Evolutionary conservation across 1,140 invertebrate species (phyloP).

Genomic region (Brachionus angularis): DNA sequence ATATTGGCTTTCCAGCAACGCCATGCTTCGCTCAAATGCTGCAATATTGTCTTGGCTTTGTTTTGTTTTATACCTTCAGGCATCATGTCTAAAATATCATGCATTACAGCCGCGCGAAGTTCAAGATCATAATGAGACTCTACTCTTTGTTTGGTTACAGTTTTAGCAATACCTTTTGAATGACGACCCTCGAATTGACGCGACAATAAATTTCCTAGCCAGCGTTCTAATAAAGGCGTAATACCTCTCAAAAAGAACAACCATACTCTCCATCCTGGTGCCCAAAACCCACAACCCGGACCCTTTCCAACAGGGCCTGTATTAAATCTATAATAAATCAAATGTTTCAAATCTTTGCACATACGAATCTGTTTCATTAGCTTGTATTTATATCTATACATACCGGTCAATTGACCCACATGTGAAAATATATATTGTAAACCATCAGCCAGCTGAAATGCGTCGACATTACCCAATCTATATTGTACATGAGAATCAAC

Average conservation of each 20-base stretch:
- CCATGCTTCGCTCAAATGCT: constrained; percentile 98
- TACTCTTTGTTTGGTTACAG: constrained; percentile 97
- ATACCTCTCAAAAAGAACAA: constrained; percentile 98
- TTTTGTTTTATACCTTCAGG: constrained; percentile 99
- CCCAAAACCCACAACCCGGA: constrained; percentile 98
- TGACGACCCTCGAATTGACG: constrained; percentile 98
- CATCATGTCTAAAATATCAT: constrained; percentile 99
- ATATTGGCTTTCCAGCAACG: constrained; percentile 99
- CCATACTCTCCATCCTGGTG: constrained; percentile 98
- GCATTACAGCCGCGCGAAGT: constrained; percentile 94
- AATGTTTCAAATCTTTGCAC: constrained; percentile 99
- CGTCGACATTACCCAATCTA: constrained; percentile 96
- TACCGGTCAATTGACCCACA: constrained; percentile 96
- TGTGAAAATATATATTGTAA: constrained; percentile 99
- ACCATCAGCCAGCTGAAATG: constrained; percentile 93
- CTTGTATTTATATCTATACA: constrained; percentile 99
- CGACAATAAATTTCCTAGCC: constrained; percentile 94
- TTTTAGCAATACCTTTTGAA: constrained; percentile 97
- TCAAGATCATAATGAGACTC: constrained; percentile 99
- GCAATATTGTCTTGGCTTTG: constrained; percentile 95
- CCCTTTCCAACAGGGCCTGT: constrained; percentile 97
- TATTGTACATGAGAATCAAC: constrained; percentile 99
- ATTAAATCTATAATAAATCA: constrained; percentile 99
- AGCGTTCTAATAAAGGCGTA: constrained; percentile 90
- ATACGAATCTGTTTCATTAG: constrained; percentile 98